A percentile compares a stretch with the other conserved stretches of the same genome.
phyloP scores from a whole-genome alignment of 1,140 invertebrate genomes.

The Caenorhabditis briggsae region DNA sequence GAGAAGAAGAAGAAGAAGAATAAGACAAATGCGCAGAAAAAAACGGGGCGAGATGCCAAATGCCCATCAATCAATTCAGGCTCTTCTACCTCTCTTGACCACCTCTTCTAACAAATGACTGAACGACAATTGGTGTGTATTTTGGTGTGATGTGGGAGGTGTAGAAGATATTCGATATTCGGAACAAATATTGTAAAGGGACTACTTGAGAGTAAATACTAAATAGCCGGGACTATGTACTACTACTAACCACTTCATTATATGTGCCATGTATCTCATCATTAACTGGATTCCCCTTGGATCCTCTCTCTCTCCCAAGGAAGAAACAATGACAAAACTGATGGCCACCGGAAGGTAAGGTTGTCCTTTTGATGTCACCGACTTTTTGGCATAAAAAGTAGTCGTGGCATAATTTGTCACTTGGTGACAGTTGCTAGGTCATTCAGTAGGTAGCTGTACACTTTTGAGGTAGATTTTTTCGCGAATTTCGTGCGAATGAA shows the following conservation, averaged over 20 bases:
- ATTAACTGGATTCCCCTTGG: background rate
- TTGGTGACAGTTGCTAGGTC: constrained; percentile 50
- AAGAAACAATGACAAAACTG: constrained; percentile 42
- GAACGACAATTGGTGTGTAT: constrained; percentile 44
- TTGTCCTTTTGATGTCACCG: constrained; percentile 13
- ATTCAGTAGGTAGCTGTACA: background rate
- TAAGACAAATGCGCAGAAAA: constrained; percentile 52
- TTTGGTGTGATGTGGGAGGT: background rate
- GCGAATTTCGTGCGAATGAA: background rate
- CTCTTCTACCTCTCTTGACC: constrained; percentile 38
- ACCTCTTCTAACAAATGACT: constrained; percentile 51
- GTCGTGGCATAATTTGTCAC: constrained; percentile 45
- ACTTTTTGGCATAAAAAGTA: background rate
- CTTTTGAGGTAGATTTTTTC: constrained; percentile 18
- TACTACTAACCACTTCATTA: constrained; percentile 8
- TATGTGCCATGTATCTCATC: constrained; percentile 34
- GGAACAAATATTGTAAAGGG: constrained; percentile 20
- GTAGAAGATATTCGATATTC: constrained; percentile 26
- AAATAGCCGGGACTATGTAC: background rate
- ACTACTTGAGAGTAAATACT: constrained; percentile 35
- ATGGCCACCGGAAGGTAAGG: background rate
- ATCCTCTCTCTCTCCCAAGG: background rate
- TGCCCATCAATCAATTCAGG: constrained; percentile 53
- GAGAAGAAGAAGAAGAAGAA: background rate
- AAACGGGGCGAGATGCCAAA: background rate